These are phyloP conservation scores for Parascotia fuliginaria DNA, from an alignment of 2,888 invertebrate genomes.

Conservation along the genomic window DNA sequence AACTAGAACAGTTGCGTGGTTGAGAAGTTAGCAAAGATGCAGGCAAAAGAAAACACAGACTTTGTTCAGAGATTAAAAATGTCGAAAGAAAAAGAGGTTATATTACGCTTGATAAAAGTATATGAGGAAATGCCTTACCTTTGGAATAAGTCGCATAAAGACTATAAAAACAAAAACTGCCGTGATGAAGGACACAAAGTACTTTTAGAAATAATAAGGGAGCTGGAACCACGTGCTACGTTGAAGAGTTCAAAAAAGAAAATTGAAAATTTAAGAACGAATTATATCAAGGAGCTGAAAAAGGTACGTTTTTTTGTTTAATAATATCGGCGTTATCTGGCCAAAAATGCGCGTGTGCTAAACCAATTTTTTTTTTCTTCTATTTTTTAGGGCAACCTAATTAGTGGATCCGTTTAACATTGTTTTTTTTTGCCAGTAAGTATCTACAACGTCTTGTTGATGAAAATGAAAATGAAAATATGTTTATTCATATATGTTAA, in stretches of 20 bases:
- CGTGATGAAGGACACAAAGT: constrained; percentile 8
- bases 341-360: no score
- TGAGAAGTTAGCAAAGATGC: no score
- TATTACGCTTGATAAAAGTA: constrained; percentile 1
- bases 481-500: no score
- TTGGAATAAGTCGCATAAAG: constrained; percentile 14
- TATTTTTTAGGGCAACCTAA: no score
- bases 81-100: constrained; percentile 14
- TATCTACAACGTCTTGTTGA: no score
- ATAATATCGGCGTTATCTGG: not conserved
- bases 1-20: no score
- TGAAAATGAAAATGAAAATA: no score
- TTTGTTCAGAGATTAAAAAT: no score
- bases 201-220: constrained; percentile 10
- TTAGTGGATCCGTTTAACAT: no score
- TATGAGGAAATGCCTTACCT: constrained; percentile 23
- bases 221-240: constrained; percentile 18
- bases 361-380: no score
- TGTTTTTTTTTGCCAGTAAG: no score
- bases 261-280: constrained; percentile 16
- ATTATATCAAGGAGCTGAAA: constrained; percentile 7
- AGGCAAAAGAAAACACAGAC: no score
- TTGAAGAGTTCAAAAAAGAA: constrained; percentile 17
- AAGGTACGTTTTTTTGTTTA: not conserved
- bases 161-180: constrained; percentile 10